Conservation (phyloP, 1,140 invertebrate species). For the Pseudomyrmex dendroicus region DNA sequence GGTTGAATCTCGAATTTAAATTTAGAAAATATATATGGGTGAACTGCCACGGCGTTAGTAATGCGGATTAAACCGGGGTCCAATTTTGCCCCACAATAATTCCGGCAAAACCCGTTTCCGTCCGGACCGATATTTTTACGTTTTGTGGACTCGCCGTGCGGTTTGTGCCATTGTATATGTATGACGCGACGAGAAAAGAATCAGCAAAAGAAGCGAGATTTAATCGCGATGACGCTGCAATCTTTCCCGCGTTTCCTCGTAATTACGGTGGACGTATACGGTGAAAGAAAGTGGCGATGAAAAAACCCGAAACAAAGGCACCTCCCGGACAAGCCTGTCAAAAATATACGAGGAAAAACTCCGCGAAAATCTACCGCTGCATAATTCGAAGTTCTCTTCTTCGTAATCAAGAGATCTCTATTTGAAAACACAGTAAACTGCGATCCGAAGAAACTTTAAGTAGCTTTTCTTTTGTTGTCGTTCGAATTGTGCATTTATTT, state of each 20-base stretch:
- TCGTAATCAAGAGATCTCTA: neutral
- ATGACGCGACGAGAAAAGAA: slow-evolving; percentile 42
- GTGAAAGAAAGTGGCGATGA: slow-evolving; percentile 8
- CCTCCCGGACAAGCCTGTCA: neutral
- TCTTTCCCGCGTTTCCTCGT: slow-evolving; percentile 49
- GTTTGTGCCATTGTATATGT: slow-evolving; percentile 13
- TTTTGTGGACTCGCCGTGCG: slow-evolving; percentile 19
- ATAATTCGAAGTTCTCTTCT: neutral
- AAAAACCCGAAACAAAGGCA: slow-evolving; percentile 23
- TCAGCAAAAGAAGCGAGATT: slow-evolving; percentile 44
- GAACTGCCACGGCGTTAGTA: slow-evolving; percentile 8
- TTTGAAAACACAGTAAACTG: neutral
- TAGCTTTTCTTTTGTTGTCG: slow-evolving; percentile 37
- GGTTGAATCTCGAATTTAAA: slow-evolving; percentile 9
- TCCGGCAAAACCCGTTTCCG: slow-evolving; percentile 26
- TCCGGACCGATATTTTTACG: slow-evolving; percentile 17
- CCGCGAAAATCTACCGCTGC: slow-evolving; percentile 18
- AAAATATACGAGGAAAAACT: slow-evolving; percentile 27
- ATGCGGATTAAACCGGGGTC: slow-evolving; percentile 49
- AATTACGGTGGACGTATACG: slow-evolving; percentile 27
- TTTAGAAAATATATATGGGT: neutral
- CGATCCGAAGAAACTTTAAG: neutral
- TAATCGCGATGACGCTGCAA: slow-evolving; percentile 53
- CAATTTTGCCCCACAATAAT: slow-evolving; percentile 48
- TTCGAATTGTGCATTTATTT: slow-evolving; percentile 12